Evolutionary conservation across 92 coral and sea anemone species (phyloP), one percentile per base, ranked within the genome.

Genomic region (Parazoanthus swiftii): DNA sequence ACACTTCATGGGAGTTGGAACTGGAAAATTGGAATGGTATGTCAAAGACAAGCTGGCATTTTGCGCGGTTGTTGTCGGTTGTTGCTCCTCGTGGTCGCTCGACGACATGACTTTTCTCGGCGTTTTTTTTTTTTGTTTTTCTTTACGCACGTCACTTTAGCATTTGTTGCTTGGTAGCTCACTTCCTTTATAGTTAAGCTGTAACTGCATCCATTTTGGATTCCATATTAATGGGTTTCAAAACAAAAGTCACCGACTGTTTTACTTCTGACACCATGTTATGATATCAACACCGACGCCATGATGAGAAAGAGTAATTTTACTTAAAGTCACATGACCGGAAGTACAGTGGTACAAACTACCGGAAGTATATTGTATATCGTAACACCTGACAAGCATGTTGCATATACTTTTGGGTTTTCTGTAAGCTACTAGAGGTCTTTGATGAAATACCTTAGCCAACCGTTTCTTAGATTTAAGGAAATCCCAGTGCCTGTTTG

Each of bases 1-100:
- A 72, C 68, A 51, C 68, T 63, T 77, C 86, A 85, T 89, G 68
- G 84, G 81, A 0, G 88, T 75, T 20, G 91, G 91, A 10, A 74
- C 50, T 4, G 88, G 88, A 36, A 74, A 82, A 50, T 74, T 70
- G 71, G 56, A 11, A 13, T 76, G 80, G 7, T 43, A 76, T 8
- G 79, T 74, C 36, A 74, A 29, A 0, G 79, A 74, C 26, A 74
- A 74, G 3, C 79, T 14, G 26, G 79, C 79, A 8, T 14, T 33
- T 74, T 74, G 36, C 48, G 50, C 8, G 79, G 36, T 74, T 36
- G 44, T 74, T 74, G 79, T 20, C 50, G 79, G 79, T 35, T 71
- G 75, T 65, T 65, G 71, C 71, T 65, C 71, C 71, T 65, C 71
- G 71, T 65, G 71, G 71, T 65, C 71, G 71, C 71, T 65, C 71